Percentiles rank a stretch among this genome's conserved stretches.
These are phyloP conservation scores for Agonopterix arenella DNA, from an alignment of 2,888 invertebrate species.

Conservation along the genomic window DNA sequence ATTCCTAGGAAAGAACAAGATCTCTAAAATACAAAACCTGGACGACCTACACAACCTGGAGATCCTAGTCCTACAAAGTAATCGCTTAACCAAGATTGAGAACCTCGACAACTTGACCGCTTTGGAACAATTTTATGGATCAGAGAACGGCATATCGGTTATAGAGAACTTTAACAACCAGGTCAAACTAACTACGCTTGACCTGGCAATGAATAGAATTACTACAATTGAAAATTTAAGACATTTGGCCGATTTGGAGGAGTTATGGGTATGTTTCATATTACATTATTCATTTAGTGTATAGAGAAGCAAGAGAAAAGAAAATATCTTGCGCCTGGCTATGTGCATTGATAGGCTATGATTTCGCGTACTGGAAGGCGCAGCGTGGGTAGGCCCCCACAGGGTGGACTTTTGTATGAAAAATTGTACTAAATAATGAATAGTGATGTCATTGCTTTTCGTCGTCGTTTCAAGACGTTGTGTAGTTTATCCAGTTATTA, in stretches of 20 bases:
- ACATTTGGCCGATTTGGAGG: slow-evolving; percentile 88
- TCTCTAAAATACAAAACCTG: slow-evolving; percentile 89
- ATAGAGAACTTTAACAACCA: slow-evolving; percentile 88
- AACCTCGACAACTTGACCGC: slow-evolving; percentile 85
- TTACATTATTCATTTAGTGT: background rate
- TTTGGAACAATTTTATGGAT: slow-evolving; percentile 92
- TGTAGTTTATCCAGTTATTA: too few species aligned
- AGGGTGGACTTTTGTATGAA: too few species aligned
- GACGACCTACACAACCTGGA: slow-evolving; percentile 83
- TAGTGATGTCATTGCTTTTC: too few species aligned
- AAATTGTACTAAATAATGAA: too few species aligned
- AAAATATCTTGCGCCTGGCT: too few species aligned
- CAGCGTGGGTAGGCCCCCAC: too few species aligned
- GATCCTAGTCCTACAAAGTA: slow-evolving; percentile 92
- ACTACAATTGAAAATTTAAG: slow-evolving; percentile 85
- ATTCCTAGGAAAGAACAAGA: slow-evolving; percentile 97
- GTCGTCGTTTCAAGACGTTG: too few species aligned
- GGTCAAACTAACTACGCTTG: slow-evolving; percentile 87
- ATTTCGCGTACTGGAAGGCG: too few species aligned
- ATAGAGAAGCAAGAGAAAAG: too few species aligned
- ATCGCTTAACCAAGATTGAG: slow-evolving; percentile 91
- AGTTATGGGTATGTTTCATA: slow-evolving; percentile 91
- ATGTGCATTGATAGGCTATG: too few species aligned
- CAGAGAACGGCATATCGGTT: slow-evolving; percentile 91
- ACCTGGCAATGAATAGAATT: slow-evolving; percentile 93